Percentiles rank a stretch among this genome's conserved stretches.
These are phyloP conservation scores for Amphipyra tragopoginis DNA, from an alignment of 2,888 invertebrate genomes.

Conservation along the genomic window DNA sequence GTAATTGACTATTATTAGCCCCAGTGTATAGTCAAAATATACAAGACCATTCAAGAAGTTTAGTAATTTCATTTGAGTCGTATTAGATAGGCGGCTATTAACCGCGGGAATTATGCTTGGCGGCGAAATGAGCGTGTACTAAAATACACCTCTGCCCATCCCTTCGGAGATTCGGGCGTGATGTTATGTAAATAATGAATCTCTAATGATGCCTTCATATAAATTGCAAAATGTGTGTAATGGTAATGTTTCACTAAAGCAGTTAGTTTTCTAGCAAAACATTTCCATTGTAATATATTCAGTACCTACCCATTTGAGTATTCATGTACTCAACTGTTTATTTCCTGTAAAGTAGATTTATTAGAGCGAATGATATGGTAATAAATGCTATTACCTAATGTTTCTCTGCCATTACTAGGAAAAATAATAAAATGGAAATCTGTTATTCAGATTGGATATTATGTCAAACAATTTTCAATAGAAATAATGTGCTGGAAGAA, in stretches of 20 bases:
- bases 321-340: constrained; percentile 46
- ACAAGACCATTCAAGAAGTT: too few relatives aligned
- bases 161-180: too few relatives aligned
- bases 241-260: constrained; percentile 26
- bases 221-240: constrained; percentile 19
- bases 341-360: constrained; percentile 45
- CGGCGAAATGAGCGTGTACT: too few relatives aligned
- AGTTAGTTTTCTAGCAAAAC: constrained; percentile 20
- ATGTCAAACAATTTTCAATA: background rate
- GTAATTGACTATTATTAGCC: too few relatives aligned
- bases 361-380: constrained; percentile 23
- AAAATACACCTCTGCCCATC: too few relatives aligned
- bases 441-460: constrained; percentile 15
- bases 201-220: background rate
- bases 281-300: constrained; percentile 23
- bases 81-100: too few relatives aligned
- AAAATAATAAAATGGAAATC: background rate
- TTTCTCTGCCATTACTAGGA: constrained; percentile 19
- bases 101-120: too few relatives aligned
- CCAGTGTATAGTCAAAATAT: too few relatives aligned
- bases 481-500: too few relatives aligned
- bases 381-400: constrained; percentile 39
- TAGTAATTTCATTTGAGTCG: too few relatives aligned
- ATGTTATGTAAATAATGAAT: too few relatives aligned
- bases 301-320: constrained; percentile 18